A percentile compares a stretch with the other conserved stretches of the same genome.
These are phyloP conservation scores for Pterostichus niger DNA, from an alignment of 2,888 invertebrate genomes.

Conservation along the genomic window DNA sequence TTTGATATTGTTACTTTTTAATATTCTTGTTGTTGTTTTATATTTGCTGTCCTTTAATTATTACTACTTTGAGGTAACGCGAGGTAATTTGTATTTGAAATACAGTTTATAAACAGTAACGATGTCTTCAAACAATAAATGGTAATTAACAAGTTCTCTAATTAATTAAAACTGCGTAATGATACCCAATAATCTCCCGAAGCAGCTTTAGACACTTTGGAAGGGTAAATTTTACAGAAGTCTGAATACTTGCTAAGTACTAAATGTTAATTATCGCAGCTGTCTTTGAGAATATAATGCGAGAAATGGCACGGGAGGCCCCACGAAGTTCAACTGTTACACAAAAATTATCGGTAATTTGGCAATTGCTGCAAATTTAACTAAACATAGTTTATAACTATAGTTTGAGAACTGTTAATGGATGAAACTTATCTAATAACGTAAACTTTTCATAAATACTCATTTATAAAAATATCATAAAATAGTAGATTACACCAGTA, in stretches of 20 bases:
- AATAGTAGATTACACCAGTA: too few species aligned
- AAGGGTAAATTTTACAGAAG: not conserved
- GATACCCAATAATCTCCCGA: not conserved
- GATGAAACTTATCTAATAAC: not conserved
- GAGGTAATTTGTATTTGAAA: not conserved
- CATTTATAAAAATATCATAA: too few species aligned
- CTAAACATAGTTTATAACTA: not conserved
- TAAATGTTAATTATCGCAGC: not conserved
- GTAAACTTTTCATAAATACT: not conserved
- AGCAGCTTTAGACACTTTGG: not conserved
- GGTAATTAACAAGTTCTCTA: not conserved
- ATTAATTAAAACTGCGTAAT: slow-evolving; percentile 1
- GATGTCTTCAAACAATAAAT: not conserved
- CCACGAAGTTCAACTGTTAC: not conserved
- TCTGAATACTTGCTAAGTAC: slow-evolving; percentile 4
- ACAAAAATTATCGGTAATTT: slow-evolving; percentile 1
- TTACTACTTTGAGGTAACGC: too few species aligned
- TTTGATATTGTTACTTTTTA: too few species aligned
- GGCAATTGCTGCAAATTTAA: not conserved
- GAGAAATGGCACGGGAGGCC: not conserved
- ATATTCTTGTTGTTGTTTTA: too few species aligned
- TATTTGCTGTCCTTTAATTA: too few species aligned
- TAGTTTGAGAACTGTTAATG: not conserved
- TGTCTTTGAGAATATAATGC: not conserved
- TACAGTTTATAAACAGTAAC: not conserved